These are phyloP conservation scores for Deilephila porcellus DNA, from an alignment of 2,888 invertebrate species.

Conservation along the genomic window DNA sequence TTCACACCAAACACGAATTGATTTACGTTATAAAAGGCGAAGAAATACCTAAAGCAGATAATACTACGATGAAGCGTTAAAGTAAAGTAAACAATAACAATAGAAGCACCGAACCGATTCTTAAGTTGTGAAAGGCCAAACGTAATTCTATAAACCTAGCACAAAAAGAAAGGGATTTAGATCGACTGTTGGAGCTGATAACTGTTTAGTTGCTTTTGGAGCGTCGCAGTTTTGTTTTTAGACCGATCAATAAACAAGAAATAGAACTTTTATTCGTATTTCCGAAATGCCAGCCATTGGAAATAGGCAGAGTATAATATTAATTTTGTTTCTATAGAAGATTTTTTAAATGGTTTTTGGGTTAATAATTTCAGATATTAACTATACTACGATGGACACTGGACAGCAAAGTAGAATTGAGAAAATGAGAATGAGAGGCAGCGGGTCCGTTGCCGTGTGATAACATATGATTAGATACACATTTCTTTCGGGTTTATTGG, in stretches of 20 bases:
- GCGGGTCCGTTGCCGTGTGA: too few relatives aligned
- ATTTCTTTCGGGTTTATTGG: too few relatives aligned
- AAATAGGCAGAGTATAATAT: neutral
- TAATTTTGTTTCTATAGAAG: too few relatives aligned
- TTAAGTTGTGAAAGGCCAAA: neutral
- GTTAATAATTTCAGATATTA: too few relatives aligned
- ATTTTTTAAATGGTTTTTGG: too few relatives aligned
- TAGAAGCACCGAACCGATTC: conserved; percentile 22
- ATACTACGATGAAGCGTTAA: conserved; percentile 38
- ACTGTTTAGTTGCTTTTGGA: neutral
- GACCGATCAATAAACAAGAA: neutral
- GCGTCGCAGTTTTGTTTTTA: neutral
- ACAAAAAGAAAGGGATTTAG: neutral
- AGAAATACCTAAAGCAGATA: conserved; percentile 43
- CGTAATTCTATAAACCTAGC: neutral
- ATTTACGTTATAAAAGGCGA: conserved; percentile 42
- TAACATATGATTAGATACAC: too few relatives aligned
- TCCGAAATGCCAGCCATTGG: neutral
- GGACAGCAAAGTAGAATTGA: too few relatives aligned
- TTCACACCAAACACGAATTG: conserved; percentile 46
- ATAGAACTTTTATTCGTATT: neutral
- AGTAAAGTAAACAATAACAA: conserved; percentile 36
- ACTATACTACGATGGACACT: too few relatives aligned
- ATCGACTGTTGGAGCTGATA: neutral
- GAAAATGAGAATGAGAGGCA: too few relatives aligned